phyloP scores from a whole-genome alignment of 2,797 vertebrate species.

The Sebastes ruberrimus region DNA sequence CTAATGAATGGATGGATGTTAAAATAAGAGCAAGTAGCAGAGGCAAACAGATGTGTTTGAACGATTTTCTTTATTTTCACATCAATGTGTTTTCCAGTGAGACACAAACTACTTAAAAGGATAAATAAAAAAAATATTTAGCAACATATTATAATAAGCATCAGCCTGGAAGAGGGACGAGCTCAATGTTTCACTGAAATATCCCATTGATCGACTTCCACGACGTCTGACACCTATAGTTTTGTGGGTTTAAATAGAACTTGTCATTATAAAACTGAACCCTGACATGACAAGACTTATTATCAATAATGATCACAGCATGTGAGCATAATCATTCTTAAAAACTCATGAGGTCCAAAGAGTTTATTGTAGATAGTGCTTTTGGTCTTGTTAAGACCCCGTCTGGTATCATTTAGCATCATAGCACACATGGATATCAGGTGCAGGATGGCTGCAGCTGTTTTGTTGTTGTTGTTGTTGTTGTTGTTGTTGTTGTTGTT shows the following conservation, averaged over 20 bases:
- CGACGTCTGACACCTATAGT: neutral
- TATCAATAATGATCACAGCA: neutral
- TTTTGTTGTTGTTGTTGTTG: too few relatives aligned
- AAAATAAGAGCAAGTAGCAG: neutral
- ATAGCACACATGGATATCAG: neutral
- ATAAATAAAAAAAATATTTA: constrained; percentile 39
- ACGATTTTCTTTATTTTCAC: constrained; percentile 37
- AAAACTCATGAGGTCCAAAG: neutral
- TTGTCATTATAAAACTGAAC: neutral
- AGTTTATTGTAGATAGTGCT: neutral
- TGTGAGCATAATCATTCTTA: neutral
- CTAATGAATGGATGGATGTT: neutral
- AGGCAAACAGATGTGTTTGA: neutral
- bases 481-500: too few relatives aligned
- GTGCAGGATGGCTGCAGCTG: neutral
- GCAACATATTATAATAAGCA: neutral
- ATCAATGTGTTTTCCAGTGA: neutral
- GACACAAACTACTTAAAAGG: constrained; percentile 25
- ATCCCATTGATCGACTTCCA: constrained; percentile 59
- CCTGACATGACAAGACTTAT: neutral
- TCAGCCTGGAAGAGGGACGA: constrained; percentile 44
- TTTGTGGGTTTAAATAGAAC: neutral
- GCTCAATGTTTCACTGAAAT: constrained; percentile 63
- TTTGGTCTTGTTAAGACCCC: neutral
- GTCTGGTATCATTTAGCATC: neutral